These are phyloP conservation scores for Lithobates sylvaticus DNA, from an alignment of 2,797 vertebrate species.

Conservation along the genomic window DNA sequence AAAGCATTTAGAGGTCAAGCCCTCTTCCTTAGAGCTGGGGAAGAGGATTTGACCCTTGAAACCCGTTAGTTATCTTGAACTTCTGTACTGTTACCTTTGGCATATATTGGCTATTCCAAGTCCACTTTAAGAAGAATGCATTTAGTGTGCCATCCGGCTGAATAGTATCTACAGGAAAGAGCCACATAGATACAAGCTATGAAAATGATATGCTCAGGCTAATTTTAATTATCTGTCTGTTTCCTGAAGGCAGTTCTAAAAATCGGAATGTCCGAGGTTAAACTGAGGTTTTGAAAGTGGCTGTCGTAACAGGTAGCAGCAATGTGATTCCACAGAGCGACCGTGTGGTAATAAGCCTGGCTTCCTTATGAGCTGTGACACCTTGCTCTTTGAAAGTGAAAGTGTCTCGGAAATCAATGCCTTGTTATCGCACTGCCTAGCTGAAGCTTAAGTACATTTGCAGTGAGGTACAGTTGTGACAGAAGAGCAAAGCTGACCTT, in stretches of 20 bases:
- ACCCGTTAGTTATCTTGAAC: no score
- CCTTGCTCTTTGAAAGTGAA: slow-evolving; percentile 47
- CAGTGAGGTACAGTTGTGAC: slow-evolving; percentile 46
- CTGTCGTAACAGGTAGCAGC: neutral
- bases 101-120: no score
- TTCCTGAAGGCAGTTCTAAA: neutral
- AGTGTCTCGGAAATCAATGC: slow-evolving; percentile 51
- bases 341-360: slow-evolving; percentile 8
- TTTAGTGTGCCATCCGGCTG: no score
- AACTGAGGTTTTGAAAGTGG: neutral
- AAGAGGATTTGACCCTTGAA: no score
- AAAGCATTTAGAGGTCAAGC: no score
- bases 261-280: neutral
- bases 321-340: neutral
- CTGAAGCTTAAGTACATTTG: slow-evolving; percentile 35
- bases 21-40: no score
- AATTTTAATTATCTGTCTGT: neutral
- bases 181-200: no score
- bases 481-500: slow-evolving; percentile 57
- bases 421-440: slow-evolving; percentile 46
- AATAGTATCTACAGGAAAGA: no score
- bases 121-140: no score
- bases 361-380: slow-evolving; percentile 21
- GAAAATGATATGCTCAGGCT: no score
- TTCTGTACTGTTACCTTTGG: no score